Conservation (phyloP, 2,113 vertebrate species). For the Chascanopsetta lugubris region DNA sequence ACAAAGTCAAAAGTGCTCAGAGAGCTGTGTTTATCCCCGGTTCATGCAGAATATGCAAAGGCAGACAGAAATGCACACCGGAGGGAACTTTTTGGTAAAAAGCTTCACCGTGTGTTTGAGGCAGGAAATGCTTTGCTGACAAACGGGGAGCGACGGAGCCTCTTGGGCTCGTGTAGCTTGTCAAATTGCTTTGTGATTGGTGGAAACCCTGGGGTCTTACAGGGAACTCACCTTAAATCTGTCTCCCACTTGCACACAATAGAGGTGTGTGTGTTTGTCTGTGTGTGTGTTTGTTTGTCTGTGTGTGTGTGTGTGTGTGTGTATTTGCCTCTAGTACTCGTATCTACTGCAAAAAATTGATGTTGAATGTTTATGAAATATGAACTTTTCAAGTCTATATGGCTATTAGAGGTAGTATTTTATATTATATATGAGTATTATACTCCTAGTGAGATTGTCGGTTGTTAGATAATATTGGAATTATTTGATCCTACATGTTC, state of each 20-base stretch:
- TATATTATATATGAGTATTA: no score
- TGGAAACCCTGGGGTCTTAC: constrained; percentile 50
- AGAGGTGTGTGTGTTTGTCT: constrained; percentile 1
- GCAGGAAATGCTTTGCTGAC: constrained; percentile 72
- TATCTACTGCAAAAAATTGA: constrained; percentile 12
- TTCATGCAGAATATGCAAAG: constrained; percentile 55
- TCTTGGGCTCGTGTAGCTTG: constrained; percentile 59
- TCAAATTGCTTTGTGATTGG: constrained; percentile 57
- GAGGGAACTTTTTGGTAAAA: constrained; percentile 53
- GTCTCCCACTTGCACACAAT: constrained; percentile 31
- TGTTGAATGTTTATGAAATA: constrained; percentile 8
- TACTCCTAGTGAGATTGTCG: no score
- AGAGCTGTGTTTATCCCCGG: constrained; percentile 38
- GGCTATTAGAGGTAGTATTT: no score
- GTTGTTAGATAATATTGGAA: no score
- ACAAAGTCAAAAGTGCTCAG: constrained; percentile 38
- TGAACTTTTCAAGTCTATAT: constrained; percentile 1
- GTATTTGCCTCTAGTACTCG: constrained; percentile 30
- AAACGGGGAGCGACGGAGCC: constrained; percentile 64
- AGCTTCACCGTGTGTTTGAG: constrained; percentile 51
- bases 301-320: background rate
- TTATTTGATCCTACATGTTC: no score
- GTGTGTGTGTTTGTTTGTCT: constrained; percentile 28
- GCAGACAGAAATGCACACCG: constrained; percentile 57
- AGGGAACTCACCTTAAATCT: constrained; percentile 64